phyloP scores from a whole-genome alignment of 2,113 vertebrate species.

The Podarcis raffonei region DNA sequence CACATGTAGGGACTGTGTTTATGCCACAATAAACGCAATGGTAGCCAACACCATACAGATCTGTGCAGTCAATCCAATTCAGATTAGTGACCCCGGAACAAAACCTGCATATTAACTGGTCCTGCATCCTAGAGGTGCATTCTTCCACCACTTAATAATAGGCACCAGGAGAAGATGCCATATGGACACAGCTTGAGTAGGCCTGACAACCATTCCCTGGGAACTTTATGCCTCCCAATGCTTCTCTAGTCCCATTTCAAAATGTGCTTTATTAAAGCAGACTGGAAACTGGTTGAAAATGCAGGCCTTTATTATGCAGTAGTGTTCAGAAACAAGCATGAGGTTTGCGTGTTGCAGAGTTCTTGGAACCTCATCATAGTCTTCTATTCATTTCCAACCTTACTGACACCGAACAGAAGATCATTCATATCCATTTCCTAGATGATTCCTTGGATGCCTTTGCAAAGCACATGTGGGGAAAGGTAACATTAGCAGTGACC shows the following conservation, averaged over 20 bases:
- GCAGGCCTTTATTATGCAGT: background rate
- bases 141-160: background rate
- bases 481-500: background rate
- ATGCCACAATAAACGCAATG: background rate
- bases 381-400: background rate
- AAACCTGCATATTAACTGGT: background rate
- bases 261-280: background rate
- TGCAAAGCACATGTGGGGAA: background rate
- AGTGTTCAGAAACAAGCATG: background rate
- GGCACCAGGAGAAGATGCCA: background rate
- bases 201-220: background rate
- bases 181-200: background rate
- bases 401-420: background rate
- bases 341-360: background rate
- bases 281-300: background rate
- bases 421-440: background rate
- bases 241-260: background rate
- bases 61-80: background rate
- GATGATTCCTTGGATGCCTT: background rate
- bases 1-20: background rate
- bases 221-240: background rate
- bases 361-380: background rate
- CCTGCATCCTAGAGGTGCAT: background rate
- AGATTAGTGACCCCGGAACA: background rate
- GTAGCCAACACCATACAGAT: background rate